Evolutionary conservation across 1,140 invertebrate genomes (phyloP).

Genomic region (Calycopis cecrops): DNA sequence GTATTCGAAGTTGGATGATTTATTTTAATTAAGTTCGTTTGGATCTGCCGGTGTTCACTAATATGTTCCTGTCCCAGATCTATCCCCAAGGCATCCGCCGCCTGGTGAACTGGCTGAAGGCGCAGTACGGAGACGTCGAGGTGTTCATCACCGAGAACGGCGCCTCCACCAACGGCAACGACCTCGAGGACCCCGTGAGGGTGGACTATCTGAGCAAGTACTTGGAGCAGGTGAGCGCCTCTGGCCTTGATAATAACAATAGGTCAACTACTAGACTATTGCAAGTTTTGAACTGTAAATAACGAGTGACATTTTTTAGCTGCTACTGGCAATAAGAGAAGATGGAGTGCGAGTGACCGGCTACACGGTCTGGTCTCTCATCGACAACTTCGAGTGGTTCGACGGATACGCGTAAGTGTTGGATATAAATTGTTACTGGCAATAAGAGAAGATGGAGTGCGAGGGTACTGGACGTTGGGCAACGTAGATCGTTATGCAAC

Average conservation of each 20-base stretch:
- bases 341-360: conserved; percentile 47
- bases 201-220: conserved; percentile 48
- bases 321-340: conserved; percentile 29
- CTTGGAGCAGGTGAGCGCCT: conserved; percentile 36
- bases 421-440: too few species aligned
- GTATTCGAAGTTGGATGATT: too few species aligned
- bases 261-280: too few species aligned
- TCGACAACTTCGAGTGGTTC: conserved; percentile 85
- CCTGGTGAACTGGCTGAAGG: conserved; percentile 76
- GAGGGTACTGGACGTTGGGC: too few species aligned
- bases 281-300: background rate
- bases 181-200: conserved; percentile 70
- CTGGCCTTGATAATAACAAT: too few species aligned
- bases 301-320: too few species aligned
- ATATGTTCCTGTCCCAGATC: conserved; percentile 12
- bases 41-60: too few species aligned
- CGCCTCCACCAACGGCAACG: conserved; percentile 67
- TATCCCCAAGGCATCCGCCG: conserved; percentile 46
- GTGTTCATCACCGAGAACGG: conserved; percentile 85
- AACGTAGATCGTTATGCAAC: too few species aligned
- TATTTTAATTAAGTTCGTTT: too few species aligned
- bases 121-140: conserved; percentile 76
- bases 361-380: conserved; percentile 81
- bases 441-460: too few species aligned
- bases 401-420: conserved; percentile 47